These are phyloP conservation scores for Porites lobata DNA, from an alignment of 92 coral and sea anemone species.

Conservation along the genomic window DNA sequence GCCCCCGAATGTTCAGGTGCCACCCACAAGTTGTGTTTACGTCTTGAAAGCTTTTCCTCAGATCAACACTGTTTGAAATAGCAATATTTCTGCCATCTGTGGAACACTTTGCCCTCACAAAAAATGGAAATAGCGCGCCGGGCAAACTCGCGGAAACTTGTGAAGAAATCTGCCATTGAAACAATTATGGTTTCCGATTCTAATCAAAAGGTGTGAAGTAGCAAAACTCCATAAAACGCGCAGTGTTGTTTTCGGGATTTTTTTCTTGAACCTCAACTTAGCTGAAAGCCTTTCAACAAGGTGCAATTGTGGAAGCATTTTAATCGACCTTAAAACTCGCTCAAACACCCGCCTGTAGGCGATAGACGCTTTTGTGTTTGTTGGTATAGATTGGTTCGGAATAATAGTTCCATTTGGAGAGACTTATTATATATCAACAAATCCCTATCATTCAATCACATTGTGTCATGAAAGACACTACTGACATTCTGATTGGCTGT, in stretches of 20 bases:
- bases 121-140: slow-evolving; percentile 14
- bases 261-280: slow-evolving; percentile 22
- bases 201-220: slow-evolving; percentile 94
- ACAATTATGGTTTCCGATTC: slow-evolving; percentile 87
- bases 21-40: slow-evolving; percentile 66
- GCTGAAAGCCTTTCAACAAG: slow-evolving; percentile 46
- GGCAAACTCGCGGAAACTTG: slow-evolving; percentile 3
- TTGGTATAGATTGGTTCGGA: slow-evolving; percentile 84
- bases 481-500: slow-evolving; percentile 83
- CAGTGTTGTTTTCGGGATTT: slow-evolving; percentile 2
- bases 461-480: slow-evolving; percentile 88
- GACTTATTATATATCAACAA: slow-evolving; percentile 98
- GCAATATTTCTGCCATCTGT: neutral
- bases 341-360: slow-evolving; percentile 70
- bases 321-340: slow-evolving; percentile 65
- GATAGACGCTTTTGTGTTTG: slow-evolving; percentile 80
- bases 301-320: slow-evolving; percentile 78
- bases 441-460: slow-evolving; percentile 98
- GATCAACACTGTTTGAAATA: slow-evolving; percentile 4
- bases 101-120: neutral
- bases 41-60: slow-evolving; percentile 7
- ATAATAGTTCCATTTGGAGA: slow-evolving; percentile 97
- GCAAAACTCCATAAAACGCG: slow-evolving; percentile 16
- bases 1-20: slow-evolving; percentile 86
- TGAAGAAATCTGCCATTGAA: slow-evolving; percentile 49